Percentiles rank a stretch among this genome's conserved stretches.
These are phyloP conservation scores for Eidolon helvum DNA, from an alignment of 2,113 vertebrate genomes.

Conservation along the genomic window DNA sequence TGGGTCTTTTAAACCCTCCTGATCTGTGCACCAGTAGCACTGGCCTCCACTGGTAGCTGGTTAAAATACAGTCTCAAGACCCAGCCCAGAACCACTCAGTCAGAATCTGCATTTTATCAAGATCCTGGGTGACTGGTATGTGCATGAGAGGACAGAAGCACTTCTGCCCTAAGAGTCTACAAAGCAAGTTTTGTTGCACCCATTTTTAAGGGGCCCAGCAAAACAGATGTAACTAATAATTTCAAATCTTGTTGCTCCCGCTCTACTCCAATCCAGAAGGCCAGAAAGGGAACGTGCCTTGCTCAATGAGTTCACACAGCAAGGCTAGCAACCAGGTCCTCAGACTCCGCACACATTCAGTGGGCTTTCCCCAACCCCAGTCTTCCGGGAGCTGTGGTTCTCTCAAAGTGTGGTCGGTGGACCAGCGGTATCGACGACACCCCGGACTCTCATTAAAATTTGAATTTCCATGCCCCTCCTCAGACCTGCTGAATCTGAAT, in stretches of 20 bases:
- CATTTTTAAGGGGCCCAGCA: neutral
- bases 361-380: neutral
- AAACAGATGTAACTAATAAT: neutral
- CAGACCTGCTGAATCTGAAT: no score
- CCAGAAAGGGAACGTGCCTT: neutral
- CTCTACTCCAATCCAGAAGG: neutral
- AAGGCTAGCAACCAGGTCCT: neutral
- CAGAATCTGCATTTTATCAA: neutral
- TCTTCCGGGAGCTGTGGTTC: fast-evolving
- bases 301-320: neutral
- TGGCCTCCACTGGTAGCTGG: neutral
- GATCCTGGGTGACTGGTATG: neutral
- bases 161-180: no score
- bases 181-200: neutral
- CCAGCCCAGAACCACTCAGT: neutral
- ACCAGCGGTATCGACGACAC: fast-evolving
- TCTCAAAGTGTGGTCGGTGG: neutral
- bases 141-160: neutral
- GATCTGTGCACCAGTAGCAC: neutral
- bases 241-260: neutral
- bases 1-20: neutral
- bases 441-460: neutral
- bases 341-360: fast-evolving
- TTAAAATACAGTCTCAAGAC: neutral
- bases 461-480: neutral